Base-by-base conservation (phyloP, 1,140 invertebrate species). In the Drosophila ficusphila region DNA sequence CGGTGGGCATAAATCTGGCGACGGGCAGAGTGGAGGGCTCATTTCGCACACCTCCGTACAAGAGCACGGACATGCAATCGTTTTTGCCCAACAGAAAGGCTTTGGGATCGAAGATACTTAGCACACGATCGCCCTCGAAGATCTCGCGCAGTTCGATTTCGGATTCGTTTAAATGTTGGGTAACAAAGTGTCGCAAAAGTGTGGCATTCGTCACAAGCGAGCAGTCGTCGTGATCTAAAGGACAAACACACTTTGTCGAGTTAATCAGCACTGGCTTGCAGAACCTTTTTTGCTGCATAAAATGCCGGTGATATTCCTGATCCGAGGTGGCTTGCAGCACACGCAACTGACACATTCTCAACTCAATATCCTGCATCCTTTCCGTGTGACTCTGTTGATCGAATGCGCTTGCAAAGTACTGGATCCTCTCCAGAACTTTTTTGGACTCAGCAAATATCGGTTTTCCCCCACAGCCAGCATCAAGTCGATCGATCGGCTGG, bases 71-170 rank as follows among this genome's bases (percentile, higher is more conserved):
- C 5, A 79, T 27, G 44, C 79, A 85, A 0, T 44, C 3, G 5
- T 72, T 85, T 3, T 6, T 12, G 0, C 42, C 73, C 1, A 47
- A 1, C 0, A 2, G 3, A 6, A 68, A 72, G 6, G 36, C 5
- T 0, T 6, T 21, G 0, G 79, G 79, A 41, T 52, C 42, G 5
- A 79, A 56, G 5, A 67, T 8, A 6, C 76, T 36, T 11, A 83
- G 41, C 0, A 79, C 2, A 4, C 64, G 67, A 1, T 79, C 52
- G 3, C 5, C 8, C 0, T 29, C 7, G 8, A 33, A 39, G 1
- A 85, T 0, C 39, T 76, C 71, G 2, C 18, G 33, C 9, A 76
- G 8, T 5, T 44, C 38, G n/a, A 76, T 0, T 0, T 54, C 44
- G 1, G 21, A 21, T 3, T 42, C 31, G 1, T 14, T 23, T 0